Evolutionary conservation across 2,888 invertebrate species (phyloP), one percentile per base, ranked within the genome.

Genomic region (Anodontia alba): DNA sequence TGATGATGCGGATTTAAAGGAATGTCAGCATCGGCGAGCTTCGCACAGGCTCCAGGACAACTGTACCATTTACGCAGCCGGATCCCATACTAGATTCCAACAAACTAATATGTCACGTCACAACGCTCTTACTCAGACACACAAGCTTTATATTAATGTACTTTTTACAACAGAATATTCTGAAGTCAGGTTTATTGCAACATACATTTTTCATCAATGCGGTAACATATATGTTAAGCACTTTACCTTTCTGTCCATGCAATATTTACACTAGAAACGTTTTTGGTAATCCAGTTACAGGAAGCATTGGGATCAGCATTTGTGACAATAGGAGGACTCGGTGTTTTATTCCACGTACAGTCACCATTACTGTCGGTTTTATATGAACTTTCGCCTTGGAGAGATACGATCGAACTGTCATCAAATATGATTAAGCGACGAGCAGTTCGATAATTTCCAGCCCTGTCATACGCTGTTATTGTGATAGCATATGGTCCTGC

Each of bases 371-470:
- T 3, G 46, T 46, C 46, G 3, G 46, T 23, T 23, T 38, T 54
- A 36, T 31, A 57, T 2, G 2, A 20, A 1, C 15, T 23, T 29
- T 57, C 62, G 15, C 74, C 74, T 75, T 75, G 46, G 26, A 43
- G 36, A 3, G 38, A 17, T 0, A 76, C 73, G 5, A 10, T 12
- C 33, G 76, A 46, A 17, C 42, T 5, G 29, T 76, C 69, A 62
- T 76, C 80, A 38, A 54, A 76, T 23, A 80, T 33, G 1, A 76
- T 46, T n/a, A 80, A 20, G n/a, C n/a, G n/a, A n/a, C n/a, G n/a
- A n/a, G n/a, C n/a, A n/a, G n/a, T n/a, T n/a, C n/a, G n/a, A n/a
- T 76, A 57, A 54, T 80, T 80, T 17, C 73, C 80, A 0, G 80
- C 76, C 23, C 69, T 76, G 38, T 80, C 80, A 42, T 66, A 57